phyloP scores from a whole-genome alignment of 2,888 invertebrate species.

The Chaitophorus viminalis region DNA sequence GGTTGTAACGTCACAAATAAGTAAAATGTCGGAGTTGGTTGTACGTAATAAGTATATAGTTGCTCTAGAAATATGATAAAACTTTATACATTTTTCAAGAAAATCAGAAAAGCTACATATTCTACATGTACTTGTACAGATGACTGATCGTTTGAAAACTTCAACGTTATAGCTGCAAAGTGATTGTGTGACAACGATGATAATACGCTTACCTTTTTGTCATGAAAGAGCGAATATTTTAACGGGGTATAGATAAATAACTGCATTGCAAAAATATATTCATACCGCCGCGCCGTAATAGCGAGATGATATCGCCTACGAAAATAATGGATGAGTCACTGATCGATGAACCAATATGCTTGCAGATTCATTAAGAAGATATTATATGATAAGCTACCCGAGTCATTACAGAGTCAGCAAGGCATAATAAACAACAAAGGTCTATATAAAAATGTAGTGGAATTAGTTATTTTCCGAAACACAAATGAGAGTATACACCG shows the following conservation, averaged over 20 bases:
- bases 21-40: constrained; percentile 6
- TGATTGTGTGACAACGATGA: constrained; percentile 8
- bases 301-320: neutral
- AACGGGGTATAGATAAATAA: neutral
- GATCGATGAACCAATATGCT: neutral
- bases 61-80: neutral
- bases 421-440: no score
- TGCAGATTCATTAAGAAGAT: neutral
- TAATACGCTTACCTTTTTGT: neutral
- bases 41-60: no score
- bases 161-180: neutral
- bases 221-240: neutral
- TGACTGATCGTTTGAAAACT: constrained; percentile 15
- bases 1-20: constrained; percentile 5
- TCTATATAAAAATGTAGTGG: neutral
- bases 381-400: neutral
- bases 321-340: neutral
- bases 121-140: neutral
- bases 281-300: neutral
- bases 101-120: constrained; percentile 1
- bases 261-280: neutral
- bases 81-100: constrained; percentile 14
- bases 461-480: neutral
- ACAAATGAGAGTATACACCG: no score
- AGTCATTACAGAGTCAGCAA: neutral